These are phyloP conservation scores for Camponotus fellah DNA, from an alignment of 2,888 invertebrate species.

Conservation along the genomic window DNA sequence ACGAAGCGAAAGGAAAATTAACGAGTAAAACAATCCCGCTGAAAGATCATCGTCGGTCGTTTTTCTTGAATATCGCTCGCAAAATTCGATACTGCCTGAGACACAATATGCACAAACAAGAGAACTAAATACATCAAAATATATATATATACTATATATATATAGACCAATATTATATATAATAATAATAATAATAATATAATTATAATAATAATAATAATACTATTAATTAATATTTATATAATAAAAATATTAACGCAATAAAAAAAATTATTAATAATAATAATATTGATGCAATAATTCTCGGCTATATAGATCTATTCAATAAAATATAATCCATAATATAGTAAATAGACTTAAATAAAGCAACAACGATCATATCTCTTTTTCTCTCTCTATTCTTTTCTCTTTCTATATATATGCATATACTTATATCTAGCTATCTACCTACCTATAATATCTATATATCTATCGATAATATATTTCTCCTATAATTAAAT, in stretches of 20 bases:
- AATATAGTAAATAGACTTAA: slow-evolving; percentile 85
- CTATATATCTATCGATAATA: slow-evolving; percentile 66
- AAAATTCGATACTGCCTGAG: slow-evolving; percentile 26
- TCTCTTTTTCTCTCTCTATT: slow-evolving; percentile 48
- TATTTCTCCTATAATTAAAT: slow-evolving; percentile 76
- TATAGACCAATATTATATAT: slow-evolving; percentile 68
- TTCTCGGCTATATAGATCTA: neutral
- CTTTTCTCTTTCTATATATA: slow-evolving; percentile 36
- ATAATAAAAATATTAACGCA: slow-evolving; percentile 19
- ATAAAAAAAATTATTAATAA: slow-evolving; percentile 53
- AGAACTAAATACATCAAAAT: slow-evolving; percentile 54
- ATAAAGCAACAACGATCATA: slow-evolving; percentile 85
- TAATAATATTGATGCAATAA: slow-evolving; percentile 60
- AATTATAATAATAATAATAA: slow-evolving; percentile 72
- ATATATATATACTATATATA: slow-evolving; percentile 63
- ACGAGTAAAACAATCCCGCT: slow-evolving; percentile 55
- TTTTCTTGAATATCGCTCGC: slow-evolving; percentile 32
- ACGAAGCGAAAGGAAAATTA: slow-evolving; percentile 53
- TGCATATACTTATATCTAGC: slow-evolving; percentile 57
- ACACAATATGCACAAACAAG: slow-evolving; percentile 52
- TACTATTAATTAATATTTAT: slow-evolving; percentile 68
- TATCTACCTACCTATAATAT: slow-evolving; percentile 51
- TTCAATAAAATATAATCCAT: slow-evolving; percentile 24
- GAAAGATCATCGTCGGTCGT: slow-evolving; percentile 53
- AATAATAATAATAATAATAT: slow-evolving; percentile 71